These are phyloP conservation scores for Laticauda colubrina DNA, from an alignment of 2,113 vertebrate species.

Conservation along the genomic window DNA sequence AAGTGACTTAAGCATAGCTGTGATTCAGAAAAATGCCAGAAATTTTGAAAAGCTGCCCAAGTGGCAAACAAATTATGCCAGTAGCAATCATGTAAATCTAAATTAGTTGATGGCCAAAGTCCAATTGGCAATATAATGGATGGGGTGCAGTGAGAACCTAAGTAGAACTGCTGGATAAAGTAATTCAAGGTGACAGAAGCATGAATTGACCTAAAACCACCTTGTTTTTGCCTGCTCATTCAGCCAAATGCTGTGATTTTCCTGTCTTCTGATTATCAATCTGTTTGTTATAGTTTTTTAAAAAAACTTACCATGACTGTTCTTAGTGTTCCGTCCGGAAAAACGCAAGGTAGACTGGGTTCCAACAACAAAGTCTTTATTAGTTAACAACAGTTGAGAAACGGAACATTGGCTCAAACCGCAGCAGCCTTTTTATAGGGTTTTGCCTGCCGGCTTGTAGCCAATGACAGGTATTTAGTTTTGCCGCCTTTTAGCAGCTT, in stretches of 20 bases:
- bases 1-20: not conserved
- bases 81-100: conserved; percentile 41
- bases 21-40: not conserved
- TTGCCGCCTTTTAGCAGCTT: too few species aligned
- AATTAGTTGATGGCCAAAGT: conserved; percentile 31
- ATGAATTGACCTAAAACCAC: conserved; percentile 48
- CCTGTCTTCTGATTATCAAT: conserved; percentile 6
- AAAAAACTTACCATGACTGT: conserved; percentile 11
- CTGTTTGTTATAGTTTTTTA: conserved; percentile 5
- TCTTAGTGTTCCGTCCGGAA: too few species aligned
- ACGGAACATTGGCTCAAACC: too few species aligned
- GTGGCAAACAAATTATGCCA: conserved; percentile 23
- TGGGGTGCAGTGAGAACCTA: conserved; percentile 39
- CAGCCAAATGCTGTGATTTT: conserved; percentile 30
- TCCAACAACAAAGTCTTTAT: too few species aligned
- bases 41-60: conserved; percentile 29
- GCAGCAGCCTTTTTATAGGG: too few species aligned
- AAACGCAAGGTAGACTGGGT: too few species aligned
- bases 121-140: conserved; percentile 37
- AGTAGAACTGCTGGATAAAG: conserved; percentile 39
- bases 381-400: too few species aligned
- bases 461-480: too few species aligned
- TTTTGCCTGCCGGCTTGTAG: too few species aligned
- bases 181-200: conserved; percentile 18
- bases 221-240: conserved; percentile 34